A percentile compares a stretch with the other conserved stretches of the same genome.
phyloP scores from a whole-genome alignment of 2,888 invertebrate species.

The Drosophila suboccidentalis region DNA sequence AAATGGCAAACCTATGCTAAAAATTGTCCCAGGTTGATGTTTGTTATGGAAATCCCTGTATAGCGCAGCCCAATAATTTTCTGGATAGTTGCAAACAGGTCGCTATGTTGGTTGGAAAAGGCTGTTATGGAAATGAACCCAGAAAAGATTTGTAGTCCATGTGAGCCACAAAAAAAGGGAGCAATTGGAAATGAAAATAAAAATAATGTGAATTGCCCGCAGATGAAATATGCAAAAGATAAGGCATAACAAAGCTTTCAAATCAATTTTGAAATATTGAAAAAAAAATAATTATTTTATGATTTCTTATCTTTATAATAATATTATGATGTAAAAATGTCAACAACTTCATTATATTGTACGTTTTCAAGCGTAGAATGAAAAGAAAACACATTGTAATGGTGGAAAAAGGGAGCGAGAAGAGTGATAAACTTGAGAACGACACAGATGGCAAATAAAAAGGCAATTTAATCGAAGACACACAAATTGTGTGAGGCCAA shows the following conservation, averaged over 20 bases:
- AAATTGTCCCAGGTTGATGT: slow-evolving; percentile 69
- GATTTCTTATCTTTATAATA: neutral
- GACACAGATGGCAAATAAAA: slow-evolving; percentile 47
- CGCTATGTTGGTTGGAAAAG: slow-evolving; percentile 1
- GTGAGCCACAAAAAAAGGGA: slow-evolving; percentile 1
- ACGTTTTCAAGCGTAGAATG: neutral
- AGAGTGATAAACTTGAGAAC: slow-evolving; percentile 36
- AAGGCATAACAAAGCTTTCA: neutral
- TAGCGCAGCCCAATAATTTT: slow-evolving; percentile 48
- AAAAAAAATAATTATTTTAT: no score
- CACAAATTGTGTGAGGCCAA: slow-evolving; percentile 29
- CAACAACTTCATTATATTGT: neutral
- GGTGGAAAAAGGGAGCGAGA: neutral
- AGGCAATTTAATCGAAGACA: slow-evolving; percentile 51
- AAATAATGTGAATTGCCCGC: slow-evolving; percentile 22
- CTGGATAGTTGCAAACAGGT: slow-evolving; percentile 35
- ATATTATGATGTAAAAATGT: neutral
- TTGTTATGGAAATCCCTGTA: slow-evolving; percentile 63
- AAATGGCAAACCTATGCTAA: slow-evolving; percentile 42
- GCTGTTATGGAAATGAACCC: slow-evolving; percentile 60
- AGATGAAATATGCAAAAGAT: slow-evolving; percentile 9
- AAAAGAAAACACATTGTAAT: slow-evolving; percentile 32
- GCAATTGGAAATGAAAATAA: slow-evolving; percentile 14
- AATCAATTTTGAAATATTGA: neutral
- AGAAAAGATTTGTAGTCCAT: slow-evolving; percentile 42